Evolutionary conservation across 1,140 invertebrate genomes (phyloP).

Genomic region (Zaprionus tsacasi): DNA sequence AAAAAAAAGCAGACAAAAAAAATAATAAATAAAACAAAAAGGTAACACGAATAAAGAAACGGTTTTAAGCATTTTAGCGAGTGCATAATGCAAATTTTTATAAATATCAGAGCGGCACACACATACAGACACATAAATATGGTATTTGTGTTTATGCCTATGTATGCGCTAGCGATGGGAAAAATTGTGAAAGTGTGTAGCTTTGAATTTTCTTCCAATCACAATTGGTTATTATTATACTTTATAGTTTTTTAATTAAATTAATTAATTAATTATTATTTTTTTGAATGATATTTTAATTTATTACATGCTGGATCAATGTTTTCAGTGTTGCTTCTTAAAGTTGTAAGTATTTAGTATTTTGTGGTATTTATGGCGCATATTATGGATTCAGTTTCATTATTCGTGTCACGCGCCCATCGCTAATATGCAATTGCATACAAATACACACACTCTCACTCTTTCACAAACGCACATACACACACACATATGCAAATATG

Average conservation of each 20-base stretch:
- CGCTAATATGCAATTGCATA: constrained; percentile 36
- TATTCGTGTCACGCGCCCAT: constrained; percentile 26
- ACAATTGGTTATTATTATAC: not conserved
- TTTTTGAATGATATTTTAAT: not conserved
- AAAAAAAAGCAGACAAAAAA: constrained; percentile 13
- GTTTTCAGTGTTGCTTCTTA: not conserved
- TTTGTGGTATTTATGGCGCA: not conserved
- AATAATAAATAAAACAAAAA: not conserved
- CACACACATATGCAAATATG: constrained; percentile 23
- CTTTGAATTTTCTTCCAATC: not conserved
- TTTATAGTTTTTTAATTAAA: not conserved
- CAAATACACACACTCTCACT: not conserved
- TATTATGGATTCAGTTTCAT: not conserved
- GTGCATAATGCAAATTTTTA: constrained; percentile 39
- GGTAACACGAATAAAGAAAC: constrained; percentile 12
- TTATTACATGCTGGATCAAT: not conserved
- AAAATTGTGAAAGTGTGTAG: not conserved
- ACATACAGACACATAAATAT: not conserved
- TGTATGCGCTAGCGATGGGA: constrained; percentile 1
- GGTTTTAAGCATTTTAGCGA: constrained; percentile 36
- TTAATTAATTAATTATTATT: no score
- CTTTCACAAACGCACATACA: not conserved
- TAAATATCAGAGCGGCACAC: constrained; percentile 17
- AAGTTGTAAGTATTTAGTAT: not conserved
- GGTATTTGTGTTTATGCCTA: constrained; percentile 2